These are phyloP conservation scores for Pediacus dermestoides DNA, from an alignment of 2,888 invertebrate species.

Conservation along the genomic window DNA sequence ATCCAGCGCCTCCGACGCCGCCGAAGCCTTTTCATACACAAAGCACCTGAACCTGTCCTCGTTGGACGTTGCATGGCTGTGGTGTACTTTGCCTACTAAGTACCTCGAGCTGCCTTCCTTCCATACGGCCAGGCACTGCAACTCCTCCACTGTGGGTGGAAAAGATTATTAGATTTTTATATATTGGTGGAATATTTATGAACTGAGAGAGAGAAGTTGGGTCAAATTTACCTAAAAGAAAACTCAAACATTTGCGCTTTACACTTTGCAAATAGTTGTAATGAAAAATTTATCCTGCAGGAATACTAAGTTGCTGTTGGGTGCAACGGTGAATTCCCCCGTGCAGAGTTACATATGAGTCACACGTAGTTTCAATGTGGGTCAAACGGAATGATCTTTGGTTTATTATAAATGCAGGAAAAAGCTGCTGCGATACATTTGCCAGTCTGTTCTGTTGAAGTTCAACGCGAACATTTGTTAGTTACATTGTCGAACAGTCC, in stretches of 20 bases:
- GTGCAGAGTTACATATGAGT: too few relatives aligned
- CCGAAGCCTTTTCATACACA: conserved; percentile 81
- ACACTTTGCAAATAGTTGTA: conserved; percentile 1
- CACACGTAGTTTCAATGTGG: too few relatives aligned
- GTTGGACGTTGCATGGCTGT: conserved; percentile 84
- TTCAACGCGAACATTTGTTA: too few relatives aligned
- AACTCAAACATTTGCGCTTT: conserved; percentile 1
- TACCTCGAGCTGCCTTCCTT: conserved; percentile 90
- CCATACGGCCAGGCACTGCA: conserved; percentile 89
- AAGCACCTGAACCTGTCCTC: conserved; percentile 94
- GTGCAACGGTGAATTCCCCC: too few relatives aligned
- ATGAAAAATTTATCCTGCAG: neutral
- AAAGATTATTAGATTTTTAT: too few relatives aligned
- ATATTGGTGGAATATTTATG: conserved; percentile 2
- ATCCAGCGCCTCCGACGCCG: conserved; percentile 43
- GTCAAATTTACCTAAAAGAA: neutral
- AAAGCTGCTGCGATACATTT: too few relatives aligned
- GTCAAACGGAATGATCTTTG: too few relatives aligned
- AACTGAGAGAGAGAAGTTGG: too few relatives aligned
- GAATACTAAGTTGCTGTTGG: too few relatives aligned
- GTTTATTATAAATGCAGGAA: too few relatives aligned
- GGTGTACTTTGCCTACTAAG: conserved; percentile 84
- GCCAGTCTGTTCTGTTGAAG: too few relatives aligned
- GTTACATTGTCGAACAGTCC: too few relatives aligned
- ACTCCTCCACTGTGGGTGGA: conserved; percentile 88